These are phyloP conservation scores for Linnaemya vulpina DNA, from an alignment of 2,888 invertebrate genomes.

Conservation along the genomic window DNA sequence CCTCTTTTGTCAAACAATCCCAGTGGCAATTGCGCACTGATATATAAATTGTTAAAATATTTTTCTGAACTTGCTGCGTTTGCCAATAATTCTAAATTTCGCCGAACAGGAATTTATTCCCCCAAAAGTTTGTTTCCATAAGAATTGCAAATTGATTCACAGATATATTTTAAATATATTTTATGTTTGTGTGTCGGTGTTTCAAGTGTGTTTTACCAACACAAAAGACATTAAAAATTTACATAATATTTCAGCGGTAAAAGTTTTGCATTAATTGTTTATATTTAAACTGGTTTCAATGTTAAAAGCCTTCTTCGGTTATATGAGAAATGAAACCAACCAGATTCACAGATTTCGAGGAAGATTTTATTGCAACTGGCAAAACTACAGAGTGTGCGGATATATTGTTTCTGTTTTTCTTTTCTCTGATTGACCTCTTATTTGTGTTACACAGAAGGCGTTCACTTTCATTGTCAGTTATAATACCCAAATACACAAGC, in stretches of 20 bases:
- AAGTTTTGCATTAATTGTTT: background rate
- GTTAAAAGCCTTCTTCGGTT: background rate
- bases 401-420: background rate
- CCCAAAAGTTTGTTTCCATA: too few species aligned
- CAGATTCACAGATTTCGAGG: background rate
- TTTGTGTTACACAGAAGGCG: slow-evolving; percentile 46
- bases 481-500: background rate
- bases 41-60: too few species aligned
- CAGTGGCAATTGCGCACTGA: too few species aligned
- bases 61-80: too few species aligned
- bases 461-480: slow-evolving; percentile 64
- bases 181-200: too few species aligned
- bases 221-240: background rate
- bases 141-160: background rate
- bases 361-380: background rate
- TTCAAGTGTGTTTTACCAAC: background rate
- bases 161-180: background rate
- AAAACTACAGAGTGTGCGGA: background rate
- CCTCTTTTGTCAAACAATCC: too few species aligned
- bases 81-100: too few species aligned
- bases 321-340: background rate
- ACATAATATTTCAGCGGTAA: background rate
- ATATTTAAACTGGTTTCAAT: background rate
- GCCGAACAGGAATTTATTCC: too few species aligned
- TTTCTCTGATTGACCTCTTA: slow-evolving; percentile 60